Evolutionary conservation across 2,113 vertebrate species (phyloP), one percentile per base, ranked within the genome.

Genomic region (Chloropsis hardwickii): DNA sequence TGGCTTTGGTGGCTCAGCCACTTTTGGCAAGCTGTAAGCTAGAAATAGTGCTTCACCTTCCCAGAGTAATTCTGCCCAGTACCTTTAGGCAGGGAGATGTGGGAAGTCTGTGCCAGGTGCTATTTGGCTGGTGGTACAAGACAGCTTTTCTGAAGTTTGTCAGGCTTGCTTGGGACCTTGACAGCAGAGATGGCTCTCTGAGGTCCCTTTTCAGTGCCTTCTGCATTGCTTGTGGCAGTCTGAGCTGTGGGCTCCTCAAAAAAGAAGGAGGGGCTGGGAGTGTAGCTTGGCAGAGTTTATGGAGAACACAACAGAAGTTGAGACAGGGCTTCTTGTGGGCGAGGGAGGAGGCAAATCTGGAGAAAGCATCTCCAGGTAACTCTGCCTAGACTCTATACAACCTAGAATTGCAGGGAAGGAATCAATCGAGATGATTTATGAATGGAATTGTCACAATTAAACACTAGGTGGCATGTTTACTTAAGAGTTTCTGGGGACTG

Each of bases 401-500:
- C 51, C 16, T 54, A 47, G 73, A 28, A n/a, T 66, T 71, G 11
- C 56, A 74, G 25, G 31, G 29, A 86, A 90, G n/a, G 67, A 51
- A 80, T 81, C 6, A 5, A 48, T 76, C 28, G 48, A 35, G 67
- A 29, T 92, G 87, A 95, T 88, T 96, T 92, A 86, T 84, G 69
- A 90, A 69, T 92, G 90, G 93, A 95, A 56, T 87, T 96, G 79
- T 95, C 48, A 33, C 44, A 91, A 80, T 95, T 94, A 84, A 94
- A 91, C 97, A 96, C 95, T 97, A 97, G 97, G 90, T 96, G 96
- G 96, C 97, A 97, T 92, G 53, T 92, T 97, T 90, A 95, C 90
- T 91, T 92, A 78, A 79, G 92, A 93, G 81, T 97, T 97, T 86
- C 93, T 47, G 70, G 78, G n/a, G n/a, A 51, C 78, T 80, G 61